Evolutionary conservation across 2,888 invertebrate genomes (phyloP).

Genomic region (Agriopis leucophaearia): DNA sequence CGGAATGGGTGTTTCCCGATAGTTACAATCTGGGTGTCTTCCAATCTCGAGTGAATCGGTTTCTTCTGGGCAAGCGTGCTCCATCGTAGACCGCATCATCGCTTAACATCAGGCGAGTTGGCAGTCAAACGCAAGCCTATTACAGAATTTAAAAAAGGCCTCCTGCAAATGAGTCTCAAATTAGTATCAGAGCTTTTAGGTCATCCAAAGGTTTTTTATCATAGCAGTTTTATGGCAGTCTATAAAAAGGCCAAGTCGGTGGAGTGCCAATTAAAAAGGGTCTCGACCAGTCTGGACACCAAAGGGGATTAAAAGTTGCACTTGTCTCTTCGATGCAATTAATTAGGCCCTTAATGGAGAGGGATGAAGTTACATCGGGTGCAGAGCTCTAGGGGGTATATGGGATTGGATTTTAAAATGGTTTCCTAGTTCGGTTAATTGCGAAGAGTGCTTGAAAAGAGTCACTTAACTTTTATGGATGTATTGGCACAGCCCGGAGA

Average conservation of each 20-base stretch:
- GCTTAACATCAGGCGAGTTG: too few relatives aligned
- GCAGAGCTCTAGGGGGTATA: conserved; percentile 3
- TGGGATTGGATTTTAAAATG: conserved; percentile 4
- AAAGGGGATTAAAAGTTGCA: conserved; percentile 44
- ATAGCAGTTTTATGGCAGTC: not conserved
- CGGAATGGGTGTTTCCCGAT: too few relatives aligned
- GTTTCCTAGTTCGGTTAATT: not conserved
- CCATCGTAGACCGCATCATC: too few relatives aligned
- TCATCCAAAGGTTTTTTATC: not conserved
- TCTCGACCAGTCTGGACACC: conserved; percentile 3
- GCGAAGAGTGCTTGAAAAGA: too few relatives aligned
- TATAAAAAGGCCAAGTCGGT: conserved; percentile 14
- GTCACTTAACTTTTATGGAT: too few relatives aligned
- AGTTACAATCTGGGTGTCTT: too few relatives aligned
- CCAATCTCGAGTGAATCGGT: too few relatives aligned
- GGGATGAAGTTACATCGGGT: conserved; percentile 9
- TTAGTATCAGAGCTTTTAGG: not conserved
- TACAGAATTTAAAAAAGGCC: too few relatives aligned
- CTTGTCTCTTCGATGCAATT: conserved; percentile 39
- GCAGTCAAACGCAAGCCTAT: too few relatives aligned
- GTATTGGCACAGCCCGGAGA: too few relatives aligned
- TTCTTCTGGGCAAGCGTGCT: too few relatives aligned
- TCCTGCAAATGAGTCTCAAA: not conserved
- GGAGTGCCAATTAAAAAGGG: conserved; percentile 33
- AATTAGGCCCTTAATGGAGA: conserved; percentile 41